Evolutionary conservation across 1,140 invertebrate species (phyloP).

Genomic region (Drosophila micromelanica): DNA sequence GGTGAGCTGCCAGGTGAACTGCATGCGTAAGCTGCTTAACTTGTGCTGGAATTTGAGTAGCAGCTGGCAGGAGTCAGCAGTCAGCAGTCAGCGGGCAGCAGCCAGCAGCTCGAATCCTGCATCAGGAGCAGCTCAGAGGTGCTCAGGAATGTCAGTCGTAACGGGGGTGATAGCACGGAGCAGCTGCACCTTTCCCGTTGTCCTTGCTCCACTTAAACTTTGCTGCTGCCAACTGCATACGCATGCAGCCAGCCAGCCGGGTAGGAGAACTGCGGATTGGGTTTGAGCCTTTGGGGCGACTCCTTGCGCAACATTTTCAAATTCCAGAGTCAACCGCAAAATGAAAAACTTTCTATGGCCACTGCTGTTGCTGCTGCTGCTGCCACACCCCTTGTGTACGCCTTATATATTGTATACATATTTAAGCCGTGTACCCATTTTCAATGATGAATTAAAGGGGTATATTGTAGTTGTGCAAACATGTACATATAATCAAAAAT

Average conservation of each 20-base stretch:
- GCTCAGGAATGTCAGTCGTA: slow-evolving; percentile 60
- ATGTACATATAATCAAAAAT: too few relatives aligned
- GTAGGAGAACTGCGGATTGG: slow-evolving; percentile 1
- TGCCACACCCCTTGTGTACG: slow-evolving; percentile 9
- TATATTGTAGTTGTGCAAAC: too few relatives aligned
- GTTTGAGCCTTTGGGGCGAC: slow-evolving; percentile 45
- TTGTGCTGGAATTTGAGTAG: slow-evolving; percentile 68
- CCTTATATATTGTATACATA: slow-evolving; percentile 46
- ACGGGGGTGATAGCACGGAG: neutral
- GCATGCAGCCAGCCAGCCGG: slow-evolving; percentile 32
- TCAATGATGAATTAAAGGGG: too few relatives aligned
- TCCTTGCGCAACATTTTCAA: slow-evolving; percentile 76
- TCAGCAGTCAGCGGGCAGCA: neutral
- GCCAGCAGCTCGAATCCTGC: neutral
- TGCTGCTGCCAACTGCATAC: slow-evolving; percentile 63
- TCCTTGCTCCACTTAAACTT: slow-evolving; percentile 75
- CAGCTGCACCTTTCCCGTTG: slow-evolving; percentile 33
- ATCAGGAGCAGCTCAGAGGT: slow-evolving; percentile 44
- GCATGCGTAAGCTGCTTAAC: slow-evolving; percentile 75
- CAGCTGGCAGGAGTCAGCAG: slow-evolving; percentile 17
- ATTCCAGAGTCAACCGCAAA: slow-evolving; percentile 78
- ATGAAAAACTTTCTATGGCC: slow-evolving; percentile 78
- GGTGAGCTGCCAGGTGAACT: slow-evolving; percentile 34
- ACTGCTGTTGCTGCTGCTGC: slow-evolving; percentile 23
- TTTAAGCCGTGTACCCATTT: neutral